Percentiles rank a stretch among this genome's conserved stretches.
Evolutionary conservation across 2,888 invertebrate species (phyloP).

Genomic region (Ophion ellenae): DNA sequence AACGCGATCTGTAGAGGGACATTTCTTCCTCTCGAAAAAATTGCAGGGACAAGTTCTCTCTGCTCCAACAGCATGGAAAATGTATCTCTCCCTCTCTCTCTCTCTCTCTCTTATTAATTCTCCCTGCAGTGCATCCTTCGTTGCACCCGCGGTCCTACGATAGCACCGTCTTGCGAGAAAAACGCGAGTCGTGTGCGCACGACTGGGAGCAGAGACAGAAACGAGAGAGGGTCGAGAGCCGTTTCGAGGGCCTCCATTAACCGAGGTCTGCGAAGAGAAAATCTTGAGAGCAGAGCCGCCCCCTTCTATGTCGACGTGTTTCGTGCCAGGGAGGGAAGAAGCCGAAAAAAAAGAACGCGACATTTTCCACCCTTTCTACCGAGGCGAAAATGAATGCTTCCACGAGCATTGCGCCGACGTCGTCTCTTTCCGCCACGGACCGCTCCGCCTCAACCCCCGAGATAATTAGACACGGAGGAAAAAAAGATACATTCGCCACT

Average conservation of each 20-base stretch:
- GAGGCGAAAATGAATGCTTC: neutral
- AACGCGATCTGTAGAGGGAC: neutral
- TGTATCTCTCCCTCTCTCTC: conserved; percentile 38
- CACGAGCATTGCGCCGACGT: neutral
- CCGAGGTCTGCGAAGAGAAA: neutral
- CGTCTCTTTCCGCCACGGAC: neutral
- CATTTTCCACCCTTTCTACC: conserved; percentile 78
- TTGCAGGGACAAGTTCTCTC: conserved; percentile 68
- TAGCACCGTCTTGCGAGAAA: conserved; percentile 44
- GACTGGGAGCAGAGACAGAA: neutral
- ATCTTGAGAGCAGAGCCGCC: neutral
- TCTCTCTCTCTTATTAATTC: conserved; percentile 40
- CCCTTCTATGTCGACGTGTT: neutral
- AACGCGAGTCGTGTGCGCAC: conserved; percentile 22
- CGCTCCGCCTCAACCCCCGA: neutral
- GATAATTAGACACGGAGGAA: neutral
- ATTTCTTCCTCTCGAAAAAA: conserved; percentile 78
- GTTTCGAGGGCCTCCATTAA: conserved; percentile 1
- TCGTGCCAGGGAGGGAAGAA: conserved; percentile 30
- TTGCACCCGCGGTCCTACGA: conserved; percentile 48
- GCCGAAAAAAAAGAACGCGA: conserved; percentile 65
- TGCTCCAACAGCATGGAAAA: conserved; percentile 59
- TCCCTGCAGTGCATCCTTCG: conserved; percentile 22
- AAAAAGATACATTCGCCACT: neutral
- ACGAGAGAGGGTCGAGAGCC: neutral